A percentile compares a stretch with the other conserved stretches of the same genome.
Conservation (phyloP, 2,797 vertebrate genomes). For the Ctenosaura bakeri region DNA sequence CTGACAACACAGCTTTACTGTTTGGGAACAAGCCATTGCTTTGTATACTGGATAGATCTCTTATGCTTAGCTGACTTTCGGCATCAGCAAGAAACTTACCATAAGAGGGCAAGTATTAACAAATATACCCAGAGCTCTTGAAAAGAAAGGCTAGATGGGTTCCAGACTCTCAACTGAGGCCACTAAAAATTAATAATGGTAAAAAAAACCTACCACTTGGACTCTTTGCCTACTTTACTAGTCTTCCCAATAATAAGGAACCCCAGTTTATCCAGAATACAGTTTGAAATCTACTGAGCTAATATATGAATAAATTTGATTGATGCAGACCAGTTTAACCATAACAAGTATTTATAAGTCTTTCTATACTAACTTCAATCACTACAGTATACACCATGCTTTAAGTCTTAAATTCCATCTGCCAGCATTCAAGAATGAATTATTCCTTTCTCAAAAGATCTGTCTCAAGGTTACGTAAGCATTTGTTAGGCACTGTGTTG, state of each 20-base stretch:
- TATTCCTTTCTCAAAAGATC: not conserved
- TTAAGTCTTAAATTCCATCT: not conserved
- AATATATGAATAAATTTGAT: too few species aligned
- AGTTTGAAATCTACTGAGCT: not conserved
- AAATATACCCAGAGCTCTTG: not conserved
- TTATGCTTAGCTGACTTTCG: not conserved
- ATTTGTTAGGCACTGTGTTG: not conserved
- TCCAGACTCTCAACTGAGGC: not conserved
- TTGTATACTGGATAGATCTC: not conserved
- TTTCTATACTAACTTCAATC: fast-evolving
- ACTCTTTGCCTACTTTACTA: not conserved
- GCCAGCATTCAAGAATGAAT: not conserved
- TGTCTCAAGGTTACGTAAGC: not conserved
- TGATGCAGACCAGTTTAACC: not conserved
- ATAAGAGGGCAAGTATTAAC: not conserved
- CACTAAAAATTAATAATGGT: not conserved
- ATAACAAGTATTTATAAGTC: not conserved
- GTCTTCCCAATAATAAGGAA: not conserved
- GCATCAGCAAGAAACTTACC: not conserved
- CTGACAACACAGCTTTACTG: not conserved
- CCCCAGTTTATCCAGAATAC: not conserved
- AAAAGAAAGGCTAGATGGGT: not conserved
- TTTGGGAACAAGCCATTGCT: not conserved
- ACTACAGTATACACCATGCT: not conserved
- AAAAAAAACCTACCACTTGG: not conserved